phyloP scores from a whole-genome alignment of 35 echinoderm and acorn worm genomes.

The Apostichopus japonicus region DNA sequence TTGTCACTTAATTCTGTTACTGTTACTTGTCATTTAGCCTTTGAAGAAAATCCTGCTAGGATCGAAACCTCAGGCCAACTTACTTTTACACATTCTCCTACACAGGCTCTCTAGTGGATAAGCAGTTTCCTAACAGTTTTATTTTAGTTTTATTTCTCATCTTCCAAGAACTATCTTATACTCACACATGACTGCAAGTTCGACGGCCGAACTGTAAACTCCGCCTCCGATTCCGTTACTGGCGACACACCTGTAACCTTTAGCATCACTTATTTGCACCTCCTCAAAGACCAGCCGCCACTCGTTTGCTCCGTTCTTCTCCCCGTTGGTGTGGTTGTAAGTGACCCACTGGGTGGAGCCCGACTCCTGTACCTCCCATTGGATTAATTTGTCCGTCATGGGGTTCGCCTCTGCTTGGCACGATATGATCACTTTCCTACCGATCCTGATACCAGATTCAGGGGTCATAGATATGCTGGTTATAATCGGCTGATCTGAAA shows the following conservation, averaged over 20 bases:
- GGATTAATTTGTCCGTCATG: background rate
- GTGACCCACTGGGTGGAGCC: conserved; percentile 7
- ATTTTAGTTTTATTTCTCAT: no score
- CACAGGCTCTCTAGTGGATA: no score
- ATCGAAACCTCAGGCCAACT: no score
- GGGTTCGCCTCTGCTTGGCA: conserved; percentile 13
- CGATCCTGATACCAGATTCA: background rate
- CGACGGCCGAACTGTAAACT: background rate
- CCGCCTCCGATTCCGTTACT: background rate
- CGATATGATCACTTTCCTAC: background rate
- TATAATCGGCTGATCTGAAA: conserved; percentile 13
- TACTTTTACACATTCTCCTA: no score
- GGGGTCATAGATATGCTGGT: background rate
- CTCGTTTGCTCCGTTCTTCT: background rate
- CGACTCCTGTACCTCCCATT: conserved; percentile 8
- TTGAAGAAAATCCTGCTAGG: no score
- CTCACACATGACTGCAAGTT: conserved; percentile 18
- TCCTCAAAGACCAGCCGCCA: conserved; percentile 23
- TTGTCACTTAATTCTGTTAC: no score
- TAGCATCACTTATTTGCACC: conserved; percentile 14
- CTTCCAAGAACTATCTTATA: background rate
- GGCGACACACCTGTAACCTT: conserved; percentile 36
- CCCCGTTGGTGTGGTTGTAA: background rate
- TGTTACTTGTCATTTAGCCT: no score
- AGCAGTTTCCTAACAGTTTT: no score